Evolutionary conservation across 2,797 vertebrate genomes (phyloP), one percentile per base, ranked within the genome.

Genomic region (Adelosebastes latens): DNA sequence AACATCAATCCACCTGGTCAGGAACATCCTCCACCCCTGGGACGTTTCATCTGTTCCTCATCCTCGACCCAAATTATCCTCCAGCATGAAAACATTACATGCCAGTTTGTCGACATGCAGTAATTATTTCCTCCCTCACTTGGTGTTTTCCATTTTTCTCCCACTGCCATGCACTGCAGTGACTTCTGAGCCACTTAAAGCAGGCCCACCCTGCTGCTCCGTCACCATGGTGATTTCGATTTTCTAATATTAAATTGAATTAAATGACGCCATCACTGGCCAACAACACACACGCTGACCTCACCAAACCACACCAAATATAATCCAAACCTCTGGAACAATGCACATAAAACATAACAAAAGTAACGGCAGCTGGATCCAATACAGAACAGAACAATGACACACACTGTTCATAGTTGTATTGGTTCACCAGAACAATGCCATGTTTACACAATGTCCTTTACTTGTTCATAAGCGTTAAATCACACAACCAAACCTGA

Each of bases 301-400:
- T 92, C 88, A 91, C 55, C 63, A 76, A 85, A 86, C 72, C 84
- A 84, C 82, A 75, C 52, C 61, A 80, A 77, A 75, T 76, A 74
- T 32, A 75, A 79, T 67, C 60, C 71, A 80, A 85, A 82, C 60
- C 65, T 65, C 75, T 78, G 75, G 79, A 84, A 69, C 29, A 75
- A 60, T 69, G 18, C 60, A 65, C 16, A 42, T 29, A 24, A 80
- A 72, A 75, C n/a, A 74, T 14, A 63, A 80, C 36, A 53, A 71
- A 79, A 74, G 72, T 68, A 53, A n/a, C 24, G n/a, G 32, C 89
- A 88, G 80, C 79, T 90, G 91, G 72, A 63, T 85, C n/a, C 59
- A 68, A 84, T 63, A 53, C 22, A 72, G 65, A 25, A 9, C 39
- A 39, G 34, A 14, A 73, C 70, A 81, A 77, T 66, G 58, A 87